Conservation (phyloP, 2,797 vertebrate genomes). For the Pantherophis vulpinus region DNA sequence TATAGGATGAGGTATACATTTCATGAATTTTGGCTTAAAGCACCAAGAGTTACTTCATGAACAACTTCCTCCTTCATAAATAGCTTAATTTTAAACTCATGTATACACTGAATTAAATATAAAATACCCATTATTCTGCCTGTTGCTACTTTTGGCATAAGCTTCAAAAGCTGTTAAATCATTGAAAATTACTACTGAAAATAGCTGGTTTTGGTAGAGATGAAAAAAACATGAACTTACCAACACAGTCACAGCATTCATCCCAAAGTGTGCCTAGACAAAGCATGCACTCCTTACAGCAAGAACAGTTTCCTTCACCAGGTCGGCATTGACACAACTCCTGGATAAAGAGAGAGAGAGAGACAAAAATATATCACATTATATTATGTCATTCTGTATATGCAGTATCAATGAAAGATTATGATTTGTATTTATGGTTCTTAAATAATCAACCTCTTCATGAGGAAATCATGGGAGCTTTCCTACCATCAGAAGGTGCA, state of each 20-base stretch:
- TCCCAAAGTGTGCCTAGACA: constrained; percentile 96
- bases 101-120: neutral
- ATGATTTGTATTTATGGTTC: neutral
- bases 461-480: neutral
- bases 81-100: neutral
- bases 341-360: constrained; percentile 60
- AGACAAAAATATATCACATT: constrained; percentile 40
- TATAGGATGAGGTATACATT: neutral
- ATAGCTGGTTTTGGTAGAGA: neutral
- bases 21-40: neutral
- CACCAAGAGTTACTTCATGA: neutral
- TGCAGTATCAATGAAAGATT: neutral
- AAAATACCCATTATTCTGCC: neutral
- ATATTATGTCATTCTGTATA: constrained; percentile 12
- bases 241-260: constrained; percentile 97
- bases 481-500: neutral
- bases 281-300: constrained; percentile 98
- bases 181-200: neutral
- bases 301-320: constrained; percentile 93
- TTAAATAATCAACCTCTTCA: neutral
- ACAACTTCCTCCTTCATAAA: neutral
- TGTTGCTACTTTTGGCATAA: neutral
- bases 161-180: neutral
- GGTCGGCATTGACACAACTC: constrained; percentile 97
- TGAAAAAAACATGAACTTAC: constrained; percentile 77